These are phyloP conservation scores for Cetonia aurata DNA, from an alignment of 2,888 invertebrate genomes.

Conservation along the genomic window DNA sequence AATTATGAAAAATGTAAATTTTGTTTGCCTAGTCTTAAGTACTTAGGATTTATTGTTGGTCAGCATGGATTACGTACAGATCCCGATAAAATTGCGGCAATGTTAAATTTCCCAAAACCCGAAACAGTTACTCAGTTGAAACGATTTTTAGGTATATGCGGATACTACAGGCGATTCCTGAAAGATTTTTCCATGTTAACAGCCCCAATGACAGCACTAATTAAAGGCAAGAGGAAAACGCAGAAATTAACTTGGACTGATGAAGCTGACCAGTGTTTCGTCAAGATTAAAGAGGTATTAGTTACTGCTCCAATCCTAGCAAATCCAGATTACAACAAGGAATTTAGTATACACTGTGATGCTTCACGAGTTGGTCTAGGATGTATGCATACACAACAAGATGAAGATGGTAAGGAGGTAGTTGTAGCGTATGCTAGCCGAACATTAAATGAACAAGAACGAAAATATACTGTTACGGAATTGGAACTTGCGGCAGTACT, in stretches of 20 bases:
- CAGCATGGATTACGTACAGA: conserved; percentile 51
- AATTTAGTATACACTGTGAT: conserved; percentile 54
- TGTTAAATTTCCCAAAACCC: conserved; percentile 53
- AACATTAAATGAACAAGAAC: conserved; percentile 51
- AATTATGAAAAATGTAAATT: conserved; percentile 54
- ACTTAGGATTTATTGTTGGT: conserved; percentile 54
- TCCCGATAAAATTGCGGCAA: conserved; percentile 53
- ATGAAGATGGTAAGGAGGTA: conserved; percentile 49
- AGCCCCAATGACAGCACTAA: conserved; percentile 51
- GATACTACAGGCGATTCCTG: conserved; percentile 55
- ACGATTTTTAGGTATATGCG: conserved; percentile 54
- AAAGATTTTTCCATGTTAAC: conserved; percentile 52
- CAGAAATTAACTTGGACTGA: conserved; percentile 49
- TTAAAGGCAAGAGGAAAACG: conserved; percentile 50
- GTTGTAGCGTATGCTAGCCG: conserved; percentile 54
- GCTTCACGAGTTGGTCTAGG: conserved; percentile 53
- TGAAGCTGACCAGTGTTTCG: conserved; percentile 52
- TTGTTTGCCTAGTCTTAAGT: conserved; percentile 51
- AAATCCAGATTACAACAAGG: conserved; percentile 52
- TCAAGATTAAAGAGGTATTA: conserved; percentile 51
- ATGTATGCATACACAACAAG: conserved; percentile 50
- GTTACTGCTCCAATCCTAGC: conserved; percentile 51
- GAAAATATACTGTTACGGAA: conserved; percentile 54
- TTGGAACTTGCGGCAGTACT: conserved; percentile 53
- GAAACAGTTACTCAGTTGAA: conserved; percentile 53